Conservation (phyloP, 2,113 vertebrate genomes). For the Limanda limanda region DNA sequence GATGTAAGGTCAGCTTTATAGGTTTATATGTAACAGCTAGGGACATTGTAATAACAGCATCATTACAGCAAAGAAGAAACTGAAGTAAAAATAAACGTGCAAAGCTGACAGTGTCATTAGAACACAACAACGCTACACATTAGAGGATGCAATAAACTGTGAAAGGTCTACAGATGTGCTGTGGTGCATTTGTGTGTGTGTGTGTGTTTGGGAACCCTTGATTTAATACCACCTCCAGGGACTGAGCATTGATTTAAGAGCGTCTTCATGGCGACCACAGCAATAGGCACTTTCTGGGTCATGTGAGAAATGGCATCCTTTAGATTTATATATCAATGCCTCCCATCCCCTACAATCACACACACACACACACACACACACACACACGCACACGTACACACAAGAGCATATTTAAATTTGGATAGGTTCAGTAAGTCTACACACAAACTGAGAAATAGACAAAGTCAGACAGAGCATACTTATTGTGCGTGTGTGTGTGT, state of each 20-base stretch:
- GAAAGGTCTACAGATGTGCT: neutral
- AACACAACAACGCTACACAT: neutral
- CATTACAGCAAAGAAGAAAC: neutral
- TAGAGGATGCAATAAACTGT: neutral
- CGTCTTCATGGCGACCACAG: slow-evolving; percentile 39
- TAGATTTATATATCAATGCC: slow-evolving; percentile 46
- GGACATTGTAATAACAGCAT: slow-evolving; percentile 3
- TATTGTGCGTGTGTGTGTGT: neutral
- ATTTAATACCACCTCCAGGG: slow-evolving; percentile 61
- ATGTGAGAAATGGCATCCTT: slow-evolving; percentile 51
- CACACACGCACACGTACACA: neutral
- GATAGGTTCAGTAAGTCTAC: neutral
- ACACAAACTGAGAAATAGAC: slow-evolving; percentile 9
- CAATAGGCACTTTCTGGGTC: slow-evolving; percentile 59
- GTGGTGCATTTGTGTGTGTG: neutral
- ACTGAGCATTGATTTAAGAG: slow-evolving; percentile 62
- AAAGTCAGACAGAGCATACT: neutral
- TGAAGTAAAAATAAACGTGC: neutral
- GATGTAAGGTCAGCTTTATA: slow-evolving; percentile 15
- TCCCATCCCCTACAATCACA: neutral
- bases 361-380: slow-evolving; percentile 7
- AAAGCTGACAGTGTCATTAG: neutral
- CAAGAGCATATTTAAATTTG: slow-evolving; percentile 1
- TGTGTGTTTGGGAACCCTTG: slow-evolving; percentile 29
- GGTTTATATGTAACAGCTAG: slow-evolving; percentile 8